phyloP scores from a whole-genome alignment of 2,888 invertebrate genomes.

The Latheticus oryzae region DNA sequence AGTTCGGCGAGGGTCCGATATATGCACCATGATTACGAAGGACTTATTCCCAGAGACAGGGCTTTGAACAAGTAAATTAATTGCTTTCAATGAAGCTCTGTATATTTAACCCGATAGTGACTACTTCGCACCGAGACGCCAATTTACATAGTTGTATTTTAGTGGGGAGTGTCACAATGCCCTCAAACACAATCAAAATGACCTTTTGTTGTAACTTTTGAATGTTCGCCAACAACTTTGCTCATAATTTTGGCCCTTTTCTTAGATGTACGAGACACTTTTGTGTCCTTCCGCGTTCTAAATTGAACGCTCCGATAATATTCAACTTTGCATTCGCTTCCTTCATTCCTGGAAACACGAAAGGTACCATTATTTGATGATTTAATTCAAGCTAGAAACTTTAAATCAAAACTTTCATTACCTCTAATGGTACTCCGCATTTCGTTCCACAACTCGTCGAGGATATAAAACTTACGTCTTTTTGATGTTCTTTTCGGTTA shows the following conservation, averaged over 20 bases:
- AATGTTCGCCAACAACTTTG: constrained; percentile 32
- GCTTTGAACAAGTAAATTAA: constrained; percentile 42
- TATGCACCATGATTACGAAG: constrained; percentile 36
- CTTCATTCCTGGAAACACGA: constrained; percentile 38
- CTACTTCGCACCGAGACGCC: constrained; percentile 18
- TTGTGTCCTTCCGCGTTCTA: constrained; percentile 27
- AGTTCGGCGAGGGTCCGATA: constrained; percentile 40
- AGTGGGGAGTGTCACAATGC: constrained; percentile 34
- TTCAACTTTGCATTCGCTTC: constrained; percentile 37
- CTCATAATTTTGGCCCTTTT: constrained; percentile 40
- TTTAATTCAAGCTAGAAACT: constrained; percentile 17
- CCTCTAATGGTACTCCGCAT: constrained; percentile 37
- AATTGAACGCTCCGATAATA: constrained; percentile 39
- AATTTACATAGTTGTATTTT: constrained; percentile 43
- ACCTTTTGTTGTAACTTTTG: constrained; percentile 43
- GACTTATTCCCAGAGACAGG: constrained; percentile 27
- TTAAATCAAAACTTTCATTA: constrained; percentile 35
- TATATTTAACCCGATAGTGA: constrained; percentile 41
- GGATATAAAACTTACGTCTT: constrained; percentile 48
- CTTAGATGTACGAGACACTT: constrained; percentile 29
- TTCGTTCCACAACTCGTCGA: constrained; percentile 40
- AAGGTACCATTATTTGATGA: constrained; percentile 17
- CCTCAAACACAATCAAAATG: constrained; percentile 34
- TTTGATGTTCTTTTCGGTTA: constrained; percentile 48
- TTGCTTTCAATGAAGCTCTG: constrained; percentile 44